Percentiles rank a stretch among this genome's conserved stretches.
These are phyloP conservation scores for Lasioglossum pauxillum DNA, from an alignment of 2,888 invertebrate species.

Conservation along the genomic window DNA sequence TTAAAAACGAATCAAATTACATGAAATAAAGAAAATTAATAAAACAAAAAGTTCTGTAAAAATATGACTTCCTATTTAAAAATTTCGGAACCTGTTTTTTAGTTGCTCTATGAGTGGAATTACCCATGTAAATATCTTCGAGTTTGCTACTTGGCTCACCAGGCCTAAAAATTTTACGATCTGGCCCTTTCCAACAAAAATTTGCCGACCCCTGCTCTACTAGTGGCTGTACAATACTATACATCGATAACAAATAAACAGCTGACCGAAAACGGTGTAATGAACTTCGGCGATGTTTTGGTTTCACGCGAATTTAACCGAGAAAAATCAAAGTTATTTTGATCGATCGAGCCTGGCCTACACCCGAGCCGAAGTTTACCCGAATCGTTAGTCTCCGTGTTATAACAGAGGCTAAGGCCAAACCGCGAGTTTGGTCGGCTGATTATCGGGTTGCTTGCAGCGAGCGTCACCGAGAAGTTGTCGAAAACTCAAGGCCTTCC, in stretches of 20 bases:
- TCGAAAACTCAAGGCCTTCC: not conserved
- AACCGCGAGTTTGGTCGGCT: not conserved
- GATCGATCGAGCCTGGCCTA: not conserved
- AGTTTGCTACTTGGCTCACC: no score
- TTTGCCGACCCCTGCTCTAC: not conserved
- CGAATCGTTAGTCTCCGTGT: slow-evolving; percentile 19
- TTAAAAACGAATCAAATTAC: no score
- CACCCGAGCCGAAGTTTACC: slow-evolving; percentile 13
- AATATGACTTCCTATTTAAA: no score
- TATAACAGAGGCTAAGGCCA: slow-evolving; percentile 24
- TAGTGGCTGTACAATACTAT: not conserved
- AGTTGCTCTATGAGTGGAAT: no score
- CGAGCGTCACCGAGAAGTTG: not conserved
- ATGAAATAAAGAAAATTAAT: no score
- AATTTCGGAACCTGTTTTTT: no score
- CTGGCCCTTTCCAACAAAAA: no score
- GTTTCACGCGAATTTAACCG: not conserved
- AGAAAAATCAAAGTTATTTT: not conserved
- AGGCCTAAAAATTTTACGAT: no score
- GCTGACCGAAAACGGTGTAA: not conserved
- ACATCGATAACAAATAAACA: not conserved
- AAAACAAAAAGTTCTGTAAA: no score
- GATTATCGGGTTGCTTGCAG: not conserved
- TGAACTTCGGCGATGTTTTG: not conserved
- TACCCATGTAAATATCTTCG: no score